Evolutionary conservation across 2,888 invertebrate species (phyloP).

Genomic region (Tiphia femorata): DNA sequence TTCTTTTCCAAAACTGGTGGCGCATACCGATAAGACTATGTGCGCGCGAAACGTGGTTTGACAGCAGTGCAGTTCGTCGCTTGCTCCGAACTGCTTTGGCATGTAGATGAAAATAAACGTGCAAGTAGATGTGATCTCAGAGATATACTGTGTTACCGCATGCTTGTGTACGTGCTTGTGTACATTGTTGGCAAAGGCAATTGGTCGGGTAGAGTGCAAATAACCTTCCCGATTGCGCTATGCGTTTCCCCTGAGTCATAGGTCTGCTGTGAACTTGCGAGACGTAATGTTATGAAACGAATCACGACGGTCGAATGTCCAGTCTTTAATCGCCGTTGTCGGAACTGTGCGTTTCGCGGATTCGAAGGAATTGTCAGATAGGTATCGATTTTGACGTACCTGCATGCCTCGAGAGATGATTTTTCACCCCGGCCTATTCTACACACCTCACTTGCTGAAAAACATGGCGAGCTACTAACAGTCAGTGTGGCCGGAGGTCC

Average conservation of each 20-base stretch:
- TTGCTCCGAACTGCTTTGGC: too few relatives aligned
- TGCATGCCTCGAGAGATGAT: conserved; percentile 69
- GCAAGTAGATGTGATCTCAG: too few relatives aligned
- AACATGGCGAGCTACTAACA: conserved; percentile 80
- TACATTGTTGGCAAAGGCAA: conserved; percentile 36
- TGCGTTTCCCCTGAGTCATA: conserved; percentile 60
- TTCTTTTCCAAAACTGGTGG: too few relatives aligned
- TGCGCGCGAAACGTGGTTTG: too few relatives aligned
- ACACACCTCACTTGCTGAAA: conserved; percentile 80
- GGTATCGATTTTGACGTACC: conserved; percentile 53
- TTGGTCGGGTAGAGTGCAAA: conserved; percentile 46
- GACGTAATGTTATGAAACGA: conserved; percentile 59
- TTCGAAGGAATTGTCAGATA: conserved; percentile 4
- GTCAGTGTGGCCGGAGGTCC: too few relatives aligned
- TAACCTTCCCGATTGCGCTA: conserved; percentile 61
- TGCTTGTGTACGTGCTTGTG: conserved; percentile 14
- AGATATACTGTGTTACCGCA: too few relatives aligned
- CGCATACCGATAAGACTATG: too few relatives aligned
- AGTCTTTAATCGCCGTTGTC: too few relatives aligned
- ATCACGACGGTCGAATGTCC: too few relatives aligned
- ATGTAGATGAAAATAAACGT: too few relatives aligned
- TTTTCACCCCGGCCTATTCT: conserved; percentile 69
- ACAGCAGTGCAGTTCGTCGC: too few relatives aligned
- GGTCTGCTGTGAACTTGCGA: conserved; percentile 33
- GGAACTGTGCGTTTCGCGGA: too few relatives aligned